These are phyloP conservation scores for Neoitamus cyanurus DNA, from an alignment of 2,888 invertebrate genomes.

Conservation along the genomic window DNA sequence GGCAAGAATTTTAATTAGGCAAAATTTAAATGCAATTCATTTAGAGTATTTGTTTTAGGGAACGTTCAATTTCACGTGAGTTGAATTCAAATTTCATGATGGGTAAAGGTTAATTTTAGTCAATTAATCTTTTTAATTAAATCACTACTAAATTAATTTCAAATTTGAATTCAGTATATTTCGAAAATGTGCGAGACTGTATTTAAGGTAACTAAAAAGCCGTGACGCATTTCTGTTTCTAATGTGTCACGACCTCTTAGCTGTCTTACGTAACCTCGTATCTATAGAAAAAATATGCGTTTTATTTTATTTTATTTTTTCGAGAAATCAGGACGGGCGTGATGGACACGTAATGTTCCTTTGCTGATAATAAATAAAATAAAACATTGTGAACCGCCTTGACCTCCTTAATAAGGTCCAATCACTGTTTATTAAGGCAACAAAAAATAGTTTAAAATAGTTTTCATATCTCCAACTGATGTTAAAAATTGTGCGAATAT, in stretches of 20 bases:
- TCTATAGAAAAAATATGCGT: no score
- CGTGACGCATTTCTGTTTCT: no score
- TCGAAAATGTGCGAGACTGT: no score
- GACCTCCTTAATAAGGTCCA: neutral
- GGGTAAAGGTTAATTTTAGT: neutral
- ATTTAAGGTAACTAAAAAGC: no score
- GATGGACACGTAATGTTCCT: no score
- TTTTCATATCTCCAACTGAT: neutral
- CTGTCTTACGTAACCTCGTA: no score
- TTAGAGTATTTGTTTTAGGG: neutral
- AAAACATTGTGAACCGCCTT: neutral
- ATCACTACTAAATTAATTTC: no score
- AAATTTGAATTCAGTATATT: no score
- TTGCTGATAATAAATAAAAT: neutral
- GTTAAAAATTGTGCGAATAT: neutral
- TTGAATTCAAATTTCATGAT: no score
- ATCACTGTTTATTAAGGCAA: neutral
- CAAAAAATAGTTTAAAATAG: neutral
- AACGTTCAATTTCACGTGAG: neutral
- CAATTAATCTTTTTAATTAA: neutral
- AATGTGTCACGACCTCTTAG: no score
- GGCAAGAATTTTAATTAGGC: neutral
- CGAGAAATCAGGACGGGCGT: no score
- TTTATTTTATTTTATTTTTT: no score
- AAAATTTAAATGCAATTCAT: neutral